Base-by-base conservation (phyloP, 2,797 vertebrate species). In the Lemur catta region DNA sequence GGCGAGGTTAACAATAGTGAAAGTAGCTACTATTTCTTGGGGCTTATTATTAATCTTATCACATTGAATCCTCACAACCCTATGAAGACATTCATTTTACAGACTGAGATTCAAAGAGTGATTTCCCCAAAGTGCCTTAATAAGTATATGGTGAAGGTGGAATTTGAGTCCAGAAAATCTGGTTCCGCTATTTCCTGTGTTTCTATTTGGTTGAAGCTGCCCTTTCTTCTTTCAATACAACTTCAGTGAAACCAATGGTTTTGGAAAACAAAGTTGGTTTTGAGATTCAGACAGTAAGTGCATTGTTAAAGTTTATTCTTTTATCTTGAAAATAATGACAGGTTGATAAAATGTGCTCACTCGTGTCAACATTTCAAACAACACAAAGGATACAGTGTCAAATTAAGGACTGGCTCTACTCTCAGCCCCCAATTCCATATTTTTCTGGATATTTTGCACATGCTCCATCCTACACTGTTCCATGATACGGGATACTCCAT, bases 111-210 rank as follows among this genome's bases (percentile, higher is more conserved):
- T 35, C 24, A 12, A 2, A 38, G 15, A 38, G 9, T 4, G 18
- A 4, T 10, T 61, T 46, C 7, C 33, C 65, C 35, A 4, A 26
- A 65, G 12, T 35, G 6, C 41, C 52, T 26, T n/a, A 24, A 2
- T 13, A 22, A 35, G 69, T 8, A 10, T 3, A 8, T 0, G 1
- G 12, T 1, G 28, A 72, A 55, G 14, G 57, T 0, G 2, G 38
- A 26, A 7, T 12, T 2, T 12, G 46, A 57, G 20, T 7, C 1
- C 9, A 2, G 7, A 41, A 85, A 17, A 22, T 1, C 38, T 30
- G 71, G 5, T 30, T 91, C 38, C 17, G 1, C 67, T 24, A 7
- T 61, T 61, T 79, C 13, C 11, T 6, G 0, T 9, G 24, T n/a
- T 33, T 52, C 35, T 24, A 1, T 22, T n/a, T 33, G 67, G 43